These are phyloP conservation scores for Bombyx huttoni DNA, from an alignment of 2,888 invertebrate genomes.

Conservation along the genomic window DNA sequence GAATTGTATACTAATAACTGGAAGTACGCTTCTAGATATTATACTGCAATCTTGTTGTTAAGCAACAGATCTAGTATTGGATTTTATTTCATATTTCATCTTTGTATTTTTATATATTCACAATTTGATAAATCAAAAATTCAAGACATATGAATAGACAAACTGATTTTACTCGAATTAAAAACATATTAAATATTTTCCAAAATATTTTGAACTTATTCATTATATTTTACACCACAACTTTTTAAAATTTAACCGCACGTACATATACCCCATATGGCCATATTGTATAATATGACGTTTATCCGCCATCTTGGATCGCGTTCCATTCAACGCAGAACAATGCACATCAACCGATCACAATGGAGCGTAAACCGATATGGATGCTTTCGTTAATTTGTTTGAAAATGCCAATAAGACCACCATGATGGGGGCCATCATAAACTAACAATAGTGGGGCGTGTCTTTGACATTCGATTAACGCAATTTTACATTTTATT, in stretches of 20 bases:
- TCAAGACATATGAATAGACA: no score
- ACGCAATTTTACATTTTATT: not conserved
- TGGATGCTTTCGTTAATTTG: constrained; percentile 3
- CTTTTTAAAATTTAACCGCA: not conserved
- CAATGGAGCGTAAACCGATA: constrained; percentile 15
- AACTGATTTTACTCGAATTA: no score
- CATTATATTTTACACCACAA: not conserved
- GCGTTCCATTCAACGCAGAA: constrained; percentile 18
- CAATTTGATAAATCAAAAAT: no score
- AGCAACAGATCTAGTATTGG: no score
- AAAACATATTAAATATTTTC: no score
- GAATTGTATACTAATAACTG: no score
- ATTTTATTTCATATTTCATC: no score
- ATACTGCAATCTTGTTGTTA: no score
- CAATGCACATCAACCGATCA: constrained; percentile 28
- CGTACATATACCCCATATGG: constrained; percentile 13
- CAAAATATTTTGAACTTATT: no score
- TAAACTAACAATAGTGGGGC: not conserved
- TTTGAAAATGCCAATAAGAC: constrained; percentile 1
- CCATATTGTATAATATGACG: constrained; percentile 56
- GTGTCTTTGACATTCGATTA: not conserved
- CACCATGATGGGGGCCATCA: constrained; percentile 1
- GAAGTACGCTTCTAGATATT: no score
- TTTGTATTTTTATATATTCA: no score
- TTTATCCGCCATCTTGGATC: constrained; percentile 27